phyloP scores from a whole-genome alignment of 2,888 invertebrate genomes.

The Aphodius granarius region DNA sequence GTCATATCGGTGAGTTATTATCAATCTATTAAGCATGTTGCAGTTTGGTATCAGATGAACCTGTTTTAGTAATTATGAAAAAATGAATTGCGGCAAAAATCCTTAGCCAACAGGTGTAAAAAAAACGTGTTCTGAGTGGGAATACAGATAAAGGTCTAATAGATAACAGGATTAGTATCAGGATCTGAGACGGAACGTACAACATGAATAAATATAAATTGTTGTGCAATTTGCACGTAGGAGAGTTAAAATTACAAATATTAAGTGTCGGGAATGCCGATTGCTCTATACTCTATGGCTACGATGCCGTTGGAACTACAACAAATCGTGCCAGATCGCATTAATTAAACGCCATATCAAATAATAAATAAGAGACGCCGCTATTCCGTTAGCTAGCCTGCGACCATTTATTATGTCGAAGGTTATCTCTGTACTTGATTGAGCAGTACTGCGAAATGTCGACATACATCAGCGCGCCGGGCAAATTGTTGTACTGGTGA shows the following conservation, averaged over 20 bases:
- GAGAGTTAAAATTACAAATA: neutral
- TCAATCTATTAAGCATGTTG: no score
- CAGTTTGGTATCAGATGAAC: no score
- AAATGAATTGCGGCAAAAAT: no score
- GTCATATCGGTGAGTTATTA: no score
- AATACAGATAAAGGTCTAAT: no score
- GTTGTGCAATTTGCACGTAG: neutral
- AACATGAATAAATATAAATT: conserved; percentile 8
- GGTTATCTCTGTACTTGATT: conserved; percentile 12
- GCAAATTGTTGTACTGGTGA: neutral
- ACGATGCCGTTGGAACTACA: neutral
- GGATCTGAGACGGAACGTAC: neutral
- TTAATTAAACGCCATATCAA: conserved; percentile 8
- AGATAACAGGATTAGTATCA: conserved; percentile 13
- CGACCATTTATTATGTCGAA: conserved; percentile 13
- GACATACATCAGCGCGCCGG: conserved; percentile 12
- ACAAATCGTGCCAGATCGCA: conserved; percentile 4
- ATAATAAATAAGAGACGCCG: conserved; percentile 13
- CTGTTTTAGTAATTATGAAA: no score
- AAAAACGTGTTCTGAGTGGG: no score
- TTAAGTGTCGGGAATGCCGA: conserved; percentile 2
- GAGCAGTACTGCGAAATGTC: conserved; percentile 11
- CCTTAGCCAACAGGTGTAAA: no score
- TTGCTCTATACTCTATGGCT: no score
- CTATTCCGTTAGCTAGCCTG: neutral